phyloP scores from a whole-genome alignment of 2,797 vertebrate genomes.

The Potorous gilbertii region DNA sequence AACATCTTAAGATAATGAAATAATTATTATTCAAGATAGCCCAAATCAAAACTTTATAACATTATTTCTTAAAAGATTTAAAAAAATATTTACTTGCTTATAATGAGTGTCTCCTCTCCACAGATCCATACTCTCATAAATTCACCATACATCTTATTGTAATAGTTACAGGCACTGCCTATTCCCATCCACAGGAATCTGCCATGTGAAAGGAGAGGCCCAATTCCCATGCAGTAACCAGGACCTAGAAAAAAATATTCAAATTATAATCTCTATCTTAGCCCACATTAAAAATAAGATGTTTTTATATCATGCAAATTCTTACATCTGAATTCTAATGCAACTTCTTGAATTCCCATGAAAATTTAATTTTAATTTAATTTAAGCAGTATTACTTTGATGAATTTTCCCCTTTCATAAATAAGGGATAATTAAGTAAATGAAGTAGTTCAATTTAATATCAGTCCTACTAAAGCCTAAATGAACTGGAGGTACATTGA shows the following conservation, averaged over 20 bases:
- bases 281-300: not conserved
- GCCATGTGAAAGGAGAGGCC: constrained; percentile 91
- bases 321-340: rapidly evolving
- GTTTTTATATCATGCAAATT: not conserved
- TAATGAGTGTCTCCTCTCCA: constrained; percentile 95
- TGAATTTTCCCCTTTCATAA: rapidly evolving
- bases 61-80: not conserved
- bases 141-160: constrained; percentile 94
- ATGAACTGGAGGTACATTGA: not conserved
- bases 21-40: not conserved
- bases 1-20: not conserved
- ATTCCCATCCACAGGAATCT: constrained; percentile 97
- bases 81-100: constrained; percentile 90
- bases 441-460: not conserved
- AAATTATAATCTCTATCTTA: not conserved
- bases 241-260: constrained; percentile 88
- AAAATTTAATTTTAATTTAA: no score
- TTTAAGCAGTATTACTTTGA: not conserved
- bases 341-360: rapidly evolving
- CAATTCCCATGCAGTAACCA: constrained; percentile 91
- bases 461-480: not conserved
- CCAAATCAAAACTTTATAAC: not conserved
- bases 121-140: constrained; percentile 95
- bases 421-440: rapidly evolving
- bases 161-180: constrained; percentile 95